phyloP scores from a whole-genome alignment of 2,797 vertebrate genomes.

The Paramormyrops hopkinsi region DNA sequence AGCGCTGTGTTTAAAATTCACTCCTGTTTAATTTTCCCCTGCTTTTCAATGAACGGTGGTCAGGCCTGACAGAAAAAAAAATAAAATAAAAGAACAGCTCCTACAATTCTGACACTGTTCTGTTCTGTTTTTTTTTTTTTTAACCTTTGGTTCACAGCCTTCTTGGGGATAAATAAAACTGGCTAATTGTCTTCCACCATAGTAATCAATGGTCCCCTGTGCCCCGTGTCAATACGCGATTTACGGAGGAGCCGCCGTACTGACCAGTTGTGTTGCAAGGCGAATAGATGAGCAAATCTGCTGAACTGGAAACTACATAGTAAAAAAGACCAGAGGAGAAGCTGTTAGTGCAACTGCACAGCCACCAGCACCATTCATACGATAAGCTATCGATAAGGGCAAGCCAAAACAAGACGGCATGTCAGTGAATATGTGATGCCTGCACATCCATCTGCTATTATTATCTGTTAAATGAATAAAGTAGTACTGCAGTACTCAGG shows the following conservation, averaged over 20 bases:
- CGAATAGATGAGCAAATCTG: background rate
- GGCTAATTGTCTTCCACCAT: constrained; percentile 40
- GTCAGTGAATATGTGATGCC: background rate
- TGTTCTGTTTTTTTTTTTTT: background rate
- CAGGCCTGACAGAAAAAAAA: background rate
- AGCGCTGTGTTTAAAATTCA: background rate
- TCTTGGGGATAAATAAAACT: constrained; percentile 44
- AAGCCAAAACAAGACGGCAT: background rate
- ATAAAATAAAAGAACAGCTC: background rate
- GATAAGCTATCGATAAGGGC: background rate
- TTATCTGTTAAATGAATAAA: background rate
- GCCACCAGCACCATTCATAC: constrained; percentile 34
- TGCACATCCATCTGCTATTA: constrained; percentile 14
- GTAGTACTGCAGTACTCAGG: background rate
- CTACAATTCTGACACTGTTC: background rate
- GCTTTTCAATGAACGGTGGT: background rate
- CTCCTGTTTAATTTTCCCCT: background rate
- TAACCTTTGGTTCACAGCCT: constrained; percentile 17
- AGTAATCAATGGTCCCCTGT: constrained; percentile 35
- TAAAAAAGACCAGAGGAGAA: background rate
- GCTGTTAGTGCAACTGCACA: constrained; percentile 24
- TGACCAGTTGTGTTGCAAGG: constrained; percentile 15
- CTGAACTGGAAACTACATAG: background rate
- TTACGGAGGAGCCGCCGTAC: constrained; percentile 22
- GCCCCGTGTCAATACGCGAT: constrained; percentile 34